Percentiles rank a stretch among this genome's conserved stretches.
These are phyloP conservation scores for Neocrepidodera transversa DNA, from an alignment of 2,888 invertebrate genomes.

Conservation along the genomic window DNA sequence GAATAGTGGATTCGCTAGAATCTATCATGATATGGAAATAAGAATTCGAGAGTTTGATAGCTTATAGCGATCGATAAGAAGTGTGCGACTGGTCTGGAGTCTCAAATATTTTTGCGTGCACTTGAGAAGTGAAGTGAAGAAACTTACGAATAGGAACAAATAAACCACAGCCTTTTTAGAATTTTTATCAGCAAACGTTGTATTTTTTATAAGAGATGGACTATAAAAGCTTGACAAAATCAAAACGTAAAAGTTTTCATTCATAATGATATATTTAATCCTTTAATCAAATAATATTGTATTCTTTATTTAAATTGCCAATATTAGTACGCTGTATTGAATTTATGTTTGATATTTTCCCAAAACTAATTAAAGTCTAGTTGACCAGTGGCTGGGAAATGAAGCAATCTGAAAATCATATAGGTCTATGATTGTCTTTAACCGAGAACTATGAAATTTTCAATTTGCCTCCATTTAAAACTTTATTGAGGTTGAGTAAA, in stretches of 20 bases:
- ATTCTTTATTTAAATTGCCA: too few species aligned
- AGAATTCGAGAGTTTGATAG: conserved; percentile 55
- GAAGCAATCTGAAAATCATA: conserved; percentile 33
- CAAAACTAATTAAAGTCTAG: too few species aligned
- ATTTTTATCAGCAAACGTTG: background rate
- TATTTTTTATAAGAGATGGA: too few species aligned
- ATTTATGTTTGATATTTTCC: too few species aligned
- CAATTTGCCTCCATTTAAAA: conserved; percentile 43
- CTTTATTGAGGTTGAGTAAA: conserved; percentile 43
- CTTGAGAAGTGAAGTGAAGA: background rate
- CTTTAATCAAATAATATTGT: too few species aligned
- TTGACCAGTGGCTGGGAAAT: too few species aligned
- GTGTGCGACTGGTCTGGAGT: background rate
- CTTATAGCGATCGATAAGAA: conserved; percentile 48
- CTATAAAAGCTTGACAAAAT: too few species aligned
- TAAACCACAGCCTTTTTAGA: background rate
- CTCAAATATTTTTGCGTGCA: conserved; percentile 20
- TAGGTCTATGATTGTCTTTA: conserved; percentile 36
- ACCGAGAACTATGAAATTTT: conserved; percentile 38
- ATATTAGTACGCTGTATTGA: too few species aligned
- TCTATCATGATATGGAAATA: conserved; percentile 59
- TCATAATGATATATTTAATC: too few species aligned
- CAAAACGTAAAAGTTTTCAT: too few species aligned
- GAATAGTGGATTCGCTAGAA: conserved; percentile 44
- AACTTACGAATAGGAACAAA: conserved; percentile 11